Evolutionary conservation across 1,140 invertebrate species (phyloP).

Genomic region (Hycleus cichorii): DNA sequence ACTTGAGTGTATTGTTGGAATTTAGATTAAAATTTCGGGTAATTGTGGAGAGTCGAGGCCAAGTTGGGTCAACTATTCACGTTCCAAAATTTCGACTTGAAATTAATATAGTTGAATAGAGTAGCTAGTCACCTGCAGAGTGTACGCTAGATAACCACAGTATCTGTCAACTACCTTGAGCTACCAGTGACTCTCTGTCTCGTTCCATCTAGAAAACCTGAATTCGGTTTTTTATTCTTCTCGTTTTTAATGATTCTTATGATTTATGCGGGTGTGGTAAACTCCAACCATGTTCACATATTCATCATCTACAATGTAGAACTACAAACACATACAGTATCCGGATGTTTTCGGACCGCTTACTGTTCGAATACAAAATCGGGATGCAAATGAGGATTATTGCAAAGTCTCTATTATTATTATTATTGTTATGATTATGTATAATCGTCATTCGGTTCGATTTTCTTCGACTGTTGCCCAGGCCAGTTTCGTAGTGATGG

Average conservation of each 20-base stretch:
- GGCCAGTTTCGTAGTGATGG: too few relatives aligned
- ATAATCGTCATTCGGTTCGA: neutral
- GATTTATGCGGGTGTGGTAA: constrained; percentile 16
- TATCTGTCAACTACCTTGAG: constrained; percentile 21
- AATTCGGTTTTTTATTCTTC: neutral
- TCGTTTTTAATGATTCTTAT: constrained; percentile 16
- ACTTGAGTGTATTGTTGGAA: too few relatives aligned
- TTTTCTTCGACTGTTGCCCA: too few relatives aligned
- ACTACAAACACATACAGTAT: neutral
- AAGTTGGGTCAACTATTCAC: too few relatives aligned
- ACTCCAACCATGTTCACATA: neutral
- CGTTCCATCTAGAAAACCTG: too few relatives aligned
- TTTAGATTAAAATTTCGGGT: too few relatives aligned
- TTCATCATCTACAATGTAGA: neutral
- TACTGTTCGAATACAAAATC: neutral
- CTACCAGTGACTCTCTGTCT: constrained; percentile 13
- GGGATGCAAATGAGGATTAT: too few relatives aligned
- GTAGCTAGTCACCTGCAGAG: constrained; percentile 24
- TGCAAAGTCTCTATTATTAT: too few relatives aligned
- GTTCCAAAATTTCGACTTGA: too few relatives aligned
- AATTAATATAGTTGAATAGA: constrained; percentile 9
- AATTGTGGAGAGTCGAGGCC: too few relatives aligned
- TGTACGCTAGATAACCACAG: constrained; percentile 16
- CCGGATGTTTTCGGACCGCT: neutral
- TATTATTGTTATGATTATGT: neutral